These are phyloP conservation scores for Dendrocincla fuliginosa DNA, from an alignment of 2,797 vertebrate genomes.

Conservation along the genomic window DNA sequence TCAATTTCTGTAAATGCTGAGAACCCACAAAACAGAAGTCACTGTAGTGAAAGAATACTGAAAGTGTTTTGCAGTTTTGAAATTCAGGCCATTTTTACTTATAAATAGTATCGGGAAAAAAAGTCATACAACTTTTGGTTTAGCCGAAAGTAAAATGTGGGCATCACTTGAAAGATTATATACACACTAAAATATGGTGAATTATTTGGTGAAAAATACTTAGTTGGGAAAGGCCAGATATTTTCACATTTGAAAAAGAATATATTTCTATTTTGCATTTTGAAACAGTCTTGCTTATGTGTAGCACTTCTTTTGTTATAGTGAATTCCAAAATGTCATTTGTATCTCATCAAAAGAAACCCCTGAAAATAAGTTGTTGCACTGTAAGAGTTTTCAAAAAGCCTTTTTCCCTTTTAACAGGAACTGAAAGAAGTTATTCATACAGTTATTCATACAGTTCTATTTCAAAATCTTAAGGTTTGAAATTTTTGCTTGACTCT, in stretches of 20 bases:
- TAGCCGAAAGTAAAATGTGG: neutral
- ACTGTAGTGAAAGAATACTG: neutral
- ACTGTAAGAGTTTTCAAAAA: neutral
- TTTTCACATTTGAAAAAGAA: neutral
- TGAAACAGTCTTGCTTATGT: neutral
- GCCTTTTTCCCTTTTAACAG: neutral
- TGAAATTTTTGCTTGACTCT: conserved; percentile 6
- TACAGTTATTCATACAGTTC: neutral
- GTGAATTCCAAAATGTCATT: neutral
- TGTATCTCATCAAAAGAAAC: neutral
- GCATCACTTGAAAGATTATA: neutral
- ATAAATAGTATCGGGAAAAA: neutral
- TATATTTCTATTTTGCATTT: neutral
- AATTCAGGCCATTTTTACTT: neutral
- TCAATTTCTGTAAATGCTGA: neutral
- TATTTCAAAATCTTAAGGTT: neutral
- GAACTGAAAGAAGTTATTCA: conserved; percentile 10
- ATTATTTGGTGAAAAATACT: neutral
- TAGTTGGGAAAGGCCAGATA: neutral
- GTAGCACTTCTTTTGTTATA: neutral
- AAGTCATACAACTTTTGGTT: neutral
- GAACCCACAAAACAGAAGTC: neutral
- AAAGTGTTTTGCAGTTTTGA: neutral
- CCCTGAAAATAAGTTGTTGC: neutral
- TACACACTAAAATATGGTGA: neutral